These are phyloP conservation scores for Marasmarcha lunaedactyla DNA, from an alignment of 2,888 invertebrate species.

Conservation along the genomic window DNA sequence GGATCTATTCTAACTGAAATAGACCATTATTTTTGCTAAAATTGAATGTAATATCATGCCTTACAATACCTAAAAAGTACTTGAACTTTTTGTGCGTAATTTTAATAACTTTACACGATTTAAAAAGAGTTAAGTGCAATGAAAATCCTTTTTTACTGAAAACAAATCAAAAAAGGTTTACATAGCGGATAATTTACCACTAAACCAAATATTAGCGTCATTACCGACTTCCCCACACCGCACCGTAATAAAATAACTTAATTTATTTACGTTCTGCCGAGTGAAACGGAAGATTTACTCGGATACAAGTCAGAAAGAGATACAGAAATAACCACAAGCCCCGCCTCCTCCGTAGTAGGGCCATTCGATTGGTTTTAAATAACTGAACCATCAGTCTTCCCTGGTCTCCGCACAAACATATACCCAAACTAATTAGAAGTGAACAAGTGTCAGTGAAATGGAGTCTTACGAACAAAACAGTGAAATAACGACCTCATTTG, in stretches of 20 bases:
- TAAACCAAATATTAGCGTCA: too few species aligned
- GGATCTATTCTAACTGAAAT: too few species aligned
- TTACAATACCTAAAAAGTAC: too few species aligned
- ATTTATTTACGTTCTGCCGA: slow-evolving; percentile 43
- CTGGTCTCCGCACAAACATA: slow-evolving; percentile 38
- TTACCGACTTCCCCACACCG: slow-evolving; percentile 27
- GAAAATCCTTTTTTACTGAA: too few species aligned
- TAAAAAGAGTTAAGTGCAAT: too few species aligned
- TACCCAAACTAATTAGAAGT: slow-evolving; percentile 42
- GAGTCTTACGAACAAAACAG: slow-evolving; percentile 50
- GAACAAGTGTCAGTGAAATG: slow-evolving; percentile 30
- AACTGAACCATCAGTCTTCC: slow-evolving; percentile 55
- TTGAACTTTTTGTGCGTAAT: too few species aligned
- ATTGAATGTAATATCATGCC: too few species aligned
- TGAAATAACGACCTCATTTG: slow-evolving; percentile 46
- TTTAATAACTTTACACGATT: too few species aligned
- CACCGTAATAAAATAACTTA: slow-evolving; percentile 52
- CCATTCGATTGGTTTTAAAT: slow-evolving; percentile 48
- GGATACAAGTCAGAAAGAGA: slow-evolving; percentile 22
- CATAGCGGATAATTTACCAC: too few species aligned
- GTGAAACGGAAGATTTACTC: too few species aligned
- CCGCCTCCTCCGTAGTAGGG: slow-evolving; percentile 39
- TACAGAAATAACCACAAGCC: slow-evolving; percentile 23
- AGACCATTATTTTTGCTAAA: too few species aligned
- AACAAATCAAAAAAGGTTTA: too few species aligned